Conservation (phyloP, 2,113 vertebrate species). For the Hypocryptadius cinnamomeus region DNA sequence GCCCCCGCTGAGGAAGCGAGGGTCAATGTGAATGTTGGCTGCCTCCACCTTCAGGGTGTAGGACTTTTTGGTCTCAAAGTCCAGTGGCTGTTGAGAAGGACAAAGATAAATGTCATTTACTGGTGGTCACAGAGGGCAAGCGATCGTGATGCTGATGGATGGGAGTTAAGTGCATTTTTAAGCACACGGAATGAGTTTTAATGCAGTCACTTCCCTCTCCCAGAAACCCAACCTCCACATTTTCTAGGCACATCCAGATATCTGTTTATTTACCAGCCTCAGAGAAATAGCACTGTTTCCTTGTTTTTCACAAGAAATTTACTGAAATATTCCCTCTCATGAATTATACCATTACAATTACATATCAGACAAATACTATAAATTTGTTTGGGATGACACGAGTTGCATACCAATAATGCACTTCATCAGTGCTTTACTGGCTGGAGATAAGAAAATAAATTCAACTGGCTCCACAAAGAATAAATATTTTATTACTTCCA, state of each 20-base stretch:
- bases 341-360: constrained; percentile 57
- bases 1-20: constrained; percentile 76
- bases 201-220: constrained; percentile 34
- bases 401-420: constrained; percentile 42
- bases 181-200: constrained; percentile 50
- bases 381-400: constrained; percentile 33
- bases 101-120: constrained; percentile 70
- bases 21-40: constrained; percentile 83
- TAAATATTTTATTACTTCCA: constrained; percentile 63
- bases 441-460: constrained; percentile 42
- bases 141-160: constrained; percentile 61
- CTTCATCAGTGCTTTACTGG: constrained; percentile 52
- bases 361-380: constrained; percentile 50
- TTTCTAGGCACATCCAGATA: constrained; percentile 54
- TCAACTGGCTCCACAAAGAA: constrained; percentile 28
- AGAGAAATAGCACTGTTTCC: constrained; percentile 38
- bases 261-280: constrained; percentile 52
- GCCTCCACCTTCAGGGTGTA: constrained; percentile 94
- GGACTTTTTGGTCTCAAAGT: constrained; percentile 89
- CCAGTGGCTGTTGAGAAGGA: constrained; percentile 82
- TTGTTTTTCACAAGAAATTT: constrained; percentile 56
- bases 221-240: constrained; percentile 35
- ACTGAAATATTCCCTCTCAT: constrained; percentile 40
- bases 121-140: constrained; percentile 67
- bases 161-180: constrained; percentile 46